Conservation (phyloP, 35 echinoderm and acorn worm genomes). For the Chiridota heheva region DNA sequence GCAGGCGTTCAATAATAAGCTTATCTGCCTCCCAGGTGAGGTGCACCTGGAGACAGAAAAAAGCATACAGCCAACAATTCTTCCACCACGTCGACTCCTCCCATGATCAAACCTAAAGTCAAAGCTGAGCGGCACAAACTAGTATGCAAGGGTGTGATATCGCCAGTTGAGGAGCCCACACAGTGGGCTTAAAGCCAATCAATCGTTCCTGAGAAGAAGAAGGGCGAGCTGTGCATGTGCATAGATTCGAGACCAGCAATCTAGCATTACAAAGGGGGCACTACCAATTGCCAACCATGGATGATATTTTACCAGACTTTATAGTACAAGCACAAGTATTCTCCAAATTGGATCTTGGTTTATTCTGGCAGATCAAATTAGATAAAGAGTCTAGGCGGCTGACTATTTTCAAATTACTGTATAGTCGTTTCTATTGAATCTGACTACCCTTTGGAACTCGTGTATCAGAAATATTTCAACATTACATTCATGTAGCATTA, state of each 20-base stretch:
- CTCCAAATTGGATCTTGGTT: too few species aligned
- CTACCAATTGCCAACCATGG: too few species aligned
- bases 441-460: constrained; percentile 34
- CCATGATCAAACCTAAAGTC: constrained; percentile 13
- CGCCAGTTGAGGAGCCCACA: constrained; percentile 23
- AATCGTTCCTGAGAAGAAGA: constrained; percentile 3
- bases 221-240: constrained; percentile 24
- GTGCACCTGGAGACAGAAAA: constrained; percentile 19
- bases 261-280: too few species aligned
- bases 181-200: constrained; percentile 31
- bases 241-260: constrained; percentile 39
- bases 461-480: constrained; percentile 43
- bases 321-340: too few species aligned
- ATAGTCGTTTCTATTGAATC: too few species aligned
- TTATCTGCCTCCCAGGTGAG: constrained; percentile 17
- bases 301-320: too few species aligned
- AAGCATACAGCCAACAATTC: not conserved
- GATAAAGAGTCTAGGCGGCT: constrained; percentile 24
- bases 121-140: constrained; percentile 21
- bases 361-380: too few species aligned
- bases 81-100: constrained; percentile 24
- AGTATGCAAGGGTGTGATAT: not conserved
- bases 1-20: constrained; percentile 19
- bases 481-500: constrained; percentile 2
- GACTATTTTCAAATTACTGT: too few species aligned